Conservation (phyloP, 2,113 vertebrate genomes). For the Orientallactaga bullata region DNA sequence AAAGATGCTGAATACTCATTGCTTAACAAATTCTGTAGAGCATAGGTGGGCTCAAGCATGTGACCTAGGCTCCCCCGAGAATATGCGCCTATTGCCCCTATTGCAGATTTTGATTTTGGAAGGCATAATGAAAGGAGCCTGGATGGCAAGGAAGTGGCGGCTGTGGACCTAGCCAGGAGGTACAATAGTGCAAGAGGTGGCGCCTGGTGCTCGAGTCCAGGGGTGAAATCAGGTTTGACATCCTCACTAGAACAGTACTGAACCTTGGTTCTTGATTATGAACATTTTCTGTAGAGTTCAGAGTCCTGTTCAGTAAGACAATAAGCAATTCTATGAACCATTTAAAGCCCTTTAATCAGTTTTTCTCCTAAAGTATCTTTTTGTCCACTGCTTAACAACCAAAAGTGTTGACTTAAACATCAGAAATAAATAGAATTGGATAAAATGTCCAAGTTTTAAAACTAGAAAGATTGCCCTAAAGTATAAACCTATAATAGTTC, state of each 20-base stretch:
- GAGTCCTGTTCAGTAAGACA: neutral
- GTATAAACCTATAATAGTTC: neutral
- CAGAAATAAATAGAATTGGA: neutral
- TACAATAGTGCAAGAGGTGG: neutral
- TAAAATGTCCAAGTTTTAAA: neutral
- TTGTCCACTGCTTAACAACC: neutral
- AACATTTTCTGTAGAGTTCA: neutral
- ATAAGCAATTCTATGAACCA: neutral
- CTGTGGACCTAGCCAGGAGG: neutral
- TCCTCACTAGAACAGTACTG: neutral
- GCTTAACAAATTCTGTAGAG: neutral
- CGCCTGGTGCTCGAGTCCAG: neutral
- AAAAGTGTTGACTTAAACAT: constrained; percentile 2
- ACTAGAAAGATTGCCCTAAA: constrained; percentile 5
- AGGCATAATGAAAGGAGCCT: neutral
- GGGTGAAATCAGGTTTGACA: rapidly evolving
- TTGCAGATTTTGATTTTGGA: neutral
- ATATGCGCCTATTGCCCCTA: rapidly evolving
- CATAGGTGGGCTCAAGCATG: neutral
- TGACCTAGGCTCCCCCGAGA: neutral
- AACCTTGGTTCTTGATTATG: neutral
- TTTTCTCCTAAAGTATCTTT: neutral
- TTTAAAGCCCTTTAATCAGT: constrained; percentile 21
- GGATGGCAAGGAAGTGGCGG: neutral
- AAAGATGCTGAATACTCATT: neutral